Evolutionary conservation across 2,888 invertebrate genomes (phyloP).

Genomic region (Apomyelois bistriatella): DNA sequence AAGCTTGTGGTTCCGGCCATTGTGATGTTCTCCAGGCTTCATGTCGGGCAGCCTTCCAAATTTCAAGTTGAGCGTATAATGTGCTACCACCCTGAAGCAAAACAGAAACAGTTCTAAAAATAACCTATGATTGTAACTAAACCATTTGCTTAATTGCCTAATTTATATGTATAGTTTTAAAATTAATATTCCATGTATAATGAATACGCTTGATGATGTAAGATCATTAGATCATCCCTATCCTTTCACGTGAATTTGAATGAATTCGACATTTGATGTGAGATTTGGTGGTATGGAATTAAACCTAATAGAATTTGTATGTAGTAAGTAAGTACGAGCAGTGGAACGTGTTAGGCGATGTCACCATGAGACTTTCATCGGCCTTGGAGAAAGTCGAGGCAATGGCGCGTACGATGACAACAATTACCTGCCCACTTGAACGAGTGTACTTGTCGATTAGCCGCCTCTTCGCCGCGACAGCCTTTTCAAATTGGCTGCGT

Average conservation of each 20-base stretch:
- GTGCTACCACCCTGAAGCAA: slow-evolving; percentile 88
- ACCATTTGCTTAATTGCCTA: not conserved
- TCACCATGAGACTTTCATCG: slow-evolving; percentile 61
- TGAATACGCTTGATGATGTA: slow-evolving; percentile 9
- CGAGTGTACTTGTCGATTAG: slow-evolving; percentile 28
- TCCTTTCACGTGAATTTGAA: slow-evolving; percentile 6
- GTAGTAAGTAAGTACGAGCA: slow-evolving; percentile 41
- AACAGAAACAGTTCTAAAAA: not conserved
- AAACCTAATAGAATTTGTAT: slow-evolving; percentile 51
- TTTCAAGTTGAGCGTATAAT: slow-evolving; percentile 92
- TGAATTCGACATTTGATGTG: slow-evolving; percentile 11
- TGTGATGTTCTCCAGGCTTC: slow-evolving; percentile 76
- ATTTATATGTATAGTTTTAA: not conserved
- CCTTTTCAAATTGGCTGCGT: slow-evolving; percentile 27
- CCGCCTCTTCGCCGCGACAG: slow-evolving; percentile 22
- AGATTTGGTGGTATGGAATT: slow-evolving; percentile 33
- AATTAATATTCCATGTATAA: slow-evolving; percentile 2
- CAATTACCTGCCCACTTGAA: slow-evolving; percentile 32
- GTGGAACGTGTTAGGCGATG: slow-evolving; percentile 34
- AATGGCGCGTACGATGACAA: slow-evolving; percentile 53
- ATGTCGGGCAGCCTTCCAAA: slow-evolving; percentile 91
- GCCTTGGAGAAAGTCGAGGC: slow-evolving; percentile 69
- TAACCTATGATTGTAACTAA: not conserved
- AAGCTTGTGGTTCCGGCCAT: slow-evolving; percentile 68
- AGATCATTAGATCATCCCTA: slow-evolving; percentile 7